Percentiles rank a stretch among this genome's conserved stretches.
Conservation (phyloP, 1,140 invertebrate species). For the Ceratina australensis region DNA sequence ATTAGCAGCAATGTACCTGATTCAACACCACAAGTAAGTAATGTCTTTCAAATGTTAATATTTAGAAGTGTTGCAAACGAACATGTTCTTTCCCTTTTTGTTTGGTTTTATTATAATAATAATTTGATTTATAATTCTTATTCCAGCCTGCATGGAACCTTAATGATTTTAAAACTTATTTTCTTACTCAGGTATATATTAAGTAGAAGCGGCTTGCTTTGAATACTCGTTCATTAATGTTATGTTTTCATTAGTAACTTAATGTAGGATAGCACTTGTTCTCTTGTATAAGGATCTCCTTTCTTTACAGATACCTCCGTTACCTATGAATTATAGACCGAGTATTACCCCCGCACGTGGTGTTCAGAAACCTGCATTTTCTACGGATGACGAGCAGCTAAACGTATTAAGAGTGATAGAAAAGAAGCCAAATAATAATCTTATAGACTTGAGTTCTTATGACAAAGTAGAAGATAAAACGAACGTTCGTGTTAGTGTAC, state of each 20-base stretch:
- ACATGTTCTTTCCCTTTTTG: neutral
- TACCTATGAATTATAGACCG: constrained; percentile 76
- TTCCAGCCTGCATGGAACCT: constrained; percentile 77
- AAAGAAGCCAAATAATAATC: constrained; percentile 81
- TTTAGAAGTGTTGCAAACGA: neutral
- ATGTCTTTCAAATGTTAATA: neutral
- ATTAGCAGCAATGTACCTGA: constrained; percentile 73
- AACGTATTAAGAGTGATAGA: constrained; percentile 78
- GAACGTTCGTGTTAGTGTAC: constrained; percentile 87
- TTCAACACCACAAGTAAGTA: constrained; percentile 74
- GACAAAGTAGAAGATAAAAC: constrained; percentile 79
- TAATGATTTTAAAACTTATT: constrained; percentile 73
- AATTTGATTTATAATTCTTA: constrained; percentile 48
- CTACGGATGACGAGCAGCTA: constrained; percentile 71
- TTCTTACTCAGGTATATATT: constrained; percentile 73
- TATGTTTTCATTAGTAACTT: too few species aligned
- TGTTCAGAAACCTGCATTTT: constrained; percentile 40
- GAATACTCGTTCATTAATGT: neutral
- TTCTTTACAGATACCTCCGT: constrained; percentile 75
- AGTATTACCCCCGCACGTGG: constrained; percentile 60
- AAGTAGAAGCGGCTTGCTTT: neutral
- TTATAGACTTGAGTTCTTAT: constrained; percentile 80
- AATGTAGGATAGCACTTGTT: neutral
- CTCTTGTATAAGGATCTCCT: neutral
- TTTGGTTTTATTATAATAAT: constrained; percentile 23